Base-by-base conservation (phyloP, 2,113 vertebrate genomes). In the Notiomystis cincta region DNA sequence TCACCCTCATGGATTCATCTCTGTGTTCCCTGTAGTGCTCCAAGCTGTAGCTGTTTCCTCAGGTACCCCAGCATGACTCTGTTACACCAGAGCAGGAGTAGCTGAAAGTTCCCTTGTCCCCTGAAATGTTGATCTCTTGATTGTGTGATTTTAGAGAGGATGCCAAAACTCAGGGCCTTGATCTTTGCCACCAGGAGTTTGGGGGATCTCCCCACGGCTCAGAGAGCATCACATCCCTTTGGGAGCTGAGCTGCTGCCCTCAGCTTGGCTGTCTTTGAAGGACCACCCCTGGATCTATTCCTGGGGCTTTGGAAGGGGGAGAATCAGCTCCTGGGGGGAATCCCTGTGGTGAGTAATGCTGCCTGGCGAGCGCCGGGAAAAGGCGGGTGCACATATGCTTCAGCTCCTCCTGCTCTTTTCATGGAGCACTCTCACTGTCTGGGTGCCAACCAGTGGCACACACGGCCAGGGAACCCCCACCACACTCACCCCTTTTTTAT, bases 341-440 rank as follows among this genome's bases (percentile, higher is more conserved):
- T 82, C 84, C 87, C 87, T 50, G 77, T 1, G 3, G 69, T 93
- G 92, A 96, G 91, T 77, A 94, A 93, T 5, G 77, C 93, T 72
- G 93, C 90, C 78, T 90, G 84, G 84, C 18, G 17, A 85, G 89
- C 18, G 54, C 77, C 0, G 20, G 33, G 89, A 78, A 70, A 95
- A 95, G 95, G 91, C 77, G 6, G 70, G 19, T 54, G 7, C 96
- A 62, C 92, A 94, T 89, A 84, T 93, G 93, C 87, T 95, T 2
- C 93, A 51, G 87, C 92, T 89, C 57, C 0, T 81, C 90, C 95
- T 94, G 93, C 96, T 96, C 89, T 84, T 95, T 87, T 89, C 23
- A 8, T 19, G 40, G 35, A 47, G 56, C 61, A 3, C 40, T 61
- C 18, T 0, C 65, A 6, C 27, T 4, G 5, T 37, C 87, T 81